A percentile compares a stretch with the other conserved stretches of the same genome.
Evolutionary conservation across 53 echinoderm and acorn worm species (phyloP).

Genomic region (Patiria pectinifera): DNA sequence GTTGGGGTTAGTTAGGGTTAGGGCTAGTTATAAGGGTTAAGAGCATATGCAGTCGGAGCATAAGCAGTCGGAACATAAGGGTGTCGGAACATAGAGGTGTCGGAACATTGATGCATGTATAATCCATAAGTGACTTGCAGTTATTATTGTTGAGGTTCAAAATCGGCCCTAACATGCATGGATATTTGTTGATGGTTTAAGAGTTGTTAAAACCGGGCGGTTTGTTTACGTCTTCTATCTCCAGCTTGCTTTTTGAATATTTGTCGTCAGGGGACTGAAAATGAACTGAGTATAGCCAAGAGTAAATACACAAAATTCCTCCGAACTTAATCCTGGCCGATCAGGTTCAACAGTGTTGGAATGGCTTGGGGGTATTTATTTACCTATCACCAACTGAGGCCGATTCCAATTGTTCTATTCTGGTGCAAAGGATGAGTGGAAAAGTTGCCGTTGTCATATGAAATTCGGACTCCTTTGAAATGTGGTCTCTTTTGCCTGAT

Average conservation of each 20-base stretch:
- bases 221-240: constrained; percentile 33
- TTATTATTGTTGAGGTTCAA: too few species aligned
- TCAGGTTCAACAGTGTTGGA: constrained; percentile 43
- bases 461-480: too few species aligned
- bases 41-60: too few species aligned
- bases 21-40: too few species aligned
- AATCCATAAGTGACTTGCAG: too few species aligned
- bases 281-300: constrained; percentile 1
- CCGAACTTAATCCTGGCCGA: constrained; percentile 35
- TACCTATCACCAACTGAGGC: constrained; percentile 34
- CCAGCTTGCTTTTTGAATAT: neutral
- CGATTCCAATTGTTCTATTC: constrained; percentile 18
- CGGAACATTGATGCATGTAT: too few species aligned
- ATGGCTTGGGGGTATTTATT: constrained; percentile 34
- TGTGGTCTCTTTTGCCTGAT: too few species aligned
- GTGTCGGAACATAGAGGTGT: too few species aligned
- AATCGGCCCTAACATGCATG: too few species aligned
- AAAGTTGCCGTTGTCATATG: neutral
- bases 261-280: constrained; percentile 16
- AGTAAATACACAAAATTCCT: constrained; percentile 52
- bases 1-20: too few species aligned
- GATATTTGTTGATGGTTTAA: too few species aligned
- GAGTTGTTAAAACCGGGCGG: neutral
- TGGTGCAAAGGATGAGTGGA: neutral
- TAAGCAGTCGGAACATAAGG: too few species aligned